A percentile compares a stretch with the other conserved stretches of the same genome.
phyloP scores from a whole-genome alignment of 2,888 invertebrate genomes.

The Iphiclides podalirius region DNA sequence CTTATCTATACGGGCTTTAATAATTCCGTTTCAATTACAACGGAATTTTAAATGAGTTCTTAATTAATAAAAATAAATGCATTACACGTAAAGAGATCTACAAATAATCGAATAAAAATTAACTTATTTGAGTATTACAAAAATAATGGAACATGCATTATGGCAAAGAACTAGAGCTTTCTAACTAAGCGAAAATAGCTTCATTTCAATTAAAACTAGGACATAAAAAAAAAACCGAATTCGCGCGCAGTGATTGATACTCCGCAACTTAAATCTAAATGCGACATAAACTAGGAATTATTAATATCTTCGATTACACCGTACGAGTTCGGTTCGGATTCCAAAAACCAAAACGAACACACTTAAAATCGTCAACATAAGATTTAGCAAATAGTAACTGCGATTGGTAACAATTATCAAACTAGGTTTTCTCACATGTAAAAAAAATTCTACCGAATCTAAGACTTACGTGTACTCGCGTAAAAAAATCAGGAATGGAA shows the following conservation, averaged over 20 bases:
- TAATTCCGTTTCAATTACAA: slow-evolving; percentile 47
- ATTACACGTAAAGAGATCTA: slow-evolving; percentile 79
- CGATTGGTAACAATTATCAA: slow-evolving; percentile 71
- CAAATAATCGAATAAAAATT: slow-evolving; percentile 72
- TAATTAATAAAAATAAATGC: slow-evolving; percentile 70
- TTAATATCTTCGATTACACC: background rate
- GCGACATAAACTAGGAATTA: background rate
- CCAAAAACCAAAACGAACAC: slow-evolving; percentile 11
- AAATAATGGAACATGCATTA: slow-evolving; percentile 80
- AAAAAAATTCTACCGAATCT: slow-evolving; percentile 32
- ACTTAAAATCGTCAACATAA: slow-evolving; percentile 22
- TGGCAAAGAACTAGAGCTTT: slow-evolving; percentile 78
- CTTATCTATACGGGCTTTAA: slow-evolving; percentile 44
- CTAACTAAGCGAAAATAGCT: slow-evolving; percentile 77
- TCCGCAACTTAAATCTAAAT: background rate
- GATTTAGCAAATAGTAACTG: slow-evolving; percentile 60
- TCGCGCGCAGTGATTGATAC: background rate
- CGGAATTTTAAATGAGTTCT: slow-evolving; percentile 47
- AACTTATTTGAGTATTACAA: slow-evolving; percentile 79
- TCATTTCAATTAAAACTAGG: slow-evolving; percentile 65
- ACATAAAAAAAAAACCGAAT: slow-evolving; percentile 44
- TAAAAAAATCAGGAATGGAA: slow-evolving; percentile 62
- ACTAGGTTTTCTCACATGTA: slow-evolving; percentile 47
- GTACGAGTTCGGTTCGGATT: slow-evolving; percentile 10
- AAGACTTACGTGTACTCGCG: slow-evolving; percentile 33